Evolutionary conservation across 2,888 invertebrate species (phyloP), one percentile per base, ranked within the genome.

Genomic region (Chamaedrilus cognettii): DNA sequence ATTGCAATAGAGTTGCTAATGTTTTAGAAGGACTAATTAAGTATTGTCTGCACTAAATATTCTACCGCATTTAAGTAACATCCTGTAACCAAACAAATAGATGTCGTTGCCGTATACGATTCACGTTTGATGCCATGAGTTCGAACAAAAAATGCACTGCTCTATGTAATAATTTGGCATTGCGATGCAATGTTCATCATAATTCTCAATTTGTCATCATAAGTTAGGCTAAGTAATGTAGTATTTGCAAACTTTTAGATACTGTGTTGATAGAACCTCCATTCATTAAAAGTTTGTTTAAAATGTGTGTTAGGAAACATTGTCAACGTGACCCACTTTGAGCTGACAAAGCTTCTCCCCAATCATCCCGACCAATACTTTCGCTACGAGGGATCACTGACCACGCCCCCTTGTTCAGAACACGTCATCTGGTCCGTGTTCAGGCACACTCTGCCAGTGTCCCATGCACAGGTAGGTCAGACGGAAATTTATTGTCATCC

Each of bases 361-460:
- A 64, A 66, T 5, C 67, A 70, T 26, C 65, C 75, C 3, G 64
- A 67, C 11, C 66, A 68, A 30, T 80, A 74, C 72, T 80, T 72
- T 70, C 72, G 78, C 1, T 80, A 80, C 70, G 61, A 70, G 15
- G 80, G 80, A n/a, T 78, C 77, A 33, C 68, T 79, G 65, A 80
- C 80, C 65, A 79, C 78, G 11, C 80, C 80, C 3, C 78, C 78
- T 2, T 80, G 79, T 67, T 76, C 74, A 59, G 78, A 80, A 69
- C 73, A 74, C 34, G 79, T 79, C 59, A 72, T 73, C 35, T 80
- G 80, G 80, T 76, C 77, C 2, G 59, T 80, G 3, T 76, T 77
- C 61, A 68, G 67, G 5, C 69, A 74, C n/a, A 64, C 57, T 34
- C 58, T 64, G n/a, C 56, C 42, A 30, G 55, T 70, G n/a, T 70